Conservation (phyloP, 2,888 invertebrate species). For the Callimorpha dominula region DNA sequence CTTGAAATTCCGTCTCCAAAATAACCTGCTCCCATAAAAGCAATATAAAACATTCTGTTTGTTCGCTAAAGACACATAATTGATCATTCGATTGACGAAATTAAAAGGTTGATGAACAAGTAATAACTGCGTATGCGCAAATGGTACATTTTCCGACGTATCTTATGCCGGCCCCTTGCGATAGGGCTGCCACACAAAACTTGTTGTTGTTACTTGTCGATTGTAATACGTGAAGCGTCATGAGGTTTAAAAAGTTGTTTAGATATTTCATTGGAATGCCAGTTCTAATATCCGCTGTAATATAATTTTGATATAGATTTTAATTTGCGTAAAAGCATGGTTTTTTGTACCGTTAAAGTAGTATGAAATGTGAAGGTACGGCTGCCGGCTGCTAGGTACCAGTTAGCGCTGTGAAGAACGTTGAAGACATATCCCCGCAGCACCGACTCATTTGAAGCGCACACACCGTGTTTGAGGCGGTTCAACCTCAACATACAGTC, state of each 20-base stretch:
- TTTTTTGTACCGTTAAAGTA: too few species aligned
- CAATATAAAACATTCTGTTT: constrained; percentile 43
- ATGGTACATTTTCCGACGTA: constrained; percentile 65
- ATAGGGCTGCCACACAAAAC: constrained; percentile 34
- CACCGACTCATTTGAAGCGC: too few species aligned
- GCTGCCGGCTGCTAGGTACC: too few species aligned
- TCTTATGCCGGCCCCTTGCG: constrained; percentile 54
- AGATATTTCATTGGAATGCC: not conserved
- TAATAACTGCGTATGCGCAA: constrained; percentile 50
- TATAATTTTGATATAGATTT: too few species aligned
- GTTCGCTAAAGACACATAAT: constrained; percentile 46
- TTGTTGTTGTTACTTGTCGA: not conserved
- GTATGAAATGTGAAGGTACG: too few species aligned
- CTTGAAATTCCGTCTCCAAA: constrained; percentile 34
- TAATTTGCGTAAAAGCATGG: too few species aligned
- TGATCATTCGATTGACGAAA: constrained; percentile 51
- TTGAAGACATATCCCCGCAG: too few species aligned
- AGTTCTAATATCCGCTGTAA: not conserved
- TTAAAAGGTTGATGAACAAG: constrained; percentile 55
- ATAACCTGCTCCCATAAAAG: constrained; percentile 32
- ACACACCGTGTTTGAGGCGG: too few species aligned
- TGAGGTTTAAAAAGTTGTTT: too few species aligned
- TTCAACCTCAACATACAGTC: too few species aligned
- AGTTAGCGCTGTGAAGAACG: too few species aligned
- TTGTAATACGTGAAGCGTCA: not conserved